Percentiles rank a stretch among this genome's conserved stretches.
Conservation (phyloP, 1,140 invertebrate species). For the Ips typographus region DNA sequence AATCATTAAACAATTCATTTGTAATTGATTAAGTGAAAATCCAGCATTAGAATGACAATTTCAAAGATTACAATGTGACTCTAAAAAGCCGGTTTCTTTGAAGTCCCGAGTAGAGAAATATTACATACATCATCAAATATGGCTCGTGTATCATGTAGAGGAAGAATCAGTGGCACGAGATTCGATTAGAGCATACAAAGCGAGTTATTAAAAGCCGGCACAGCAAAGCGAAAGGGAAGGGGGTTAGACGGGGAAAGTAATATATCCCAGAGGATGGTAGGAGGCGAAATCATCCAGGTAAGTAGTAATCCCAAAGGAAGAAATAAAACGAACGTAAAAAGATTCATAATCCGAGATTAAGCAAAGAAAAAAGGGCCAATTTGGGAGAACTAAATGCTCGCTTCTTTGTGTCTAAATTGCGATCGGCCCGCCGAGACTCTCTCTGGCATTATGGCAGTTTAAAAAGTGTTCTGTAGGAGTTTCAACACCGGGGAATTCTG, state of each 20-base stretch:
- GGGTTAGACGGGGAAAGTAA: slow-evolving; percentile 25
- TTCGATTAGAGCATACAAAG: slow-evolving; percentile 21
- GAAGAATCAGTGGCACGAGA: not conserved
- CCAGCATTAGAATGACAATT: too few species aligned
- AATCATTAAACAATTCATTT: too few species aligned
- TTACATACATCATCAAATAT: too few species aligned
- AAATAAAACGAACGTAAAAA: slow-evolving; percentile 47
- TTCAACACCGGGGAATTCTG: too few species aligned
- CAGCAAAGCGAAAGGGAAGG: too few species aligned
- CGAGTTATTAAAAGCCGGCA: slow-evolving; percentile 25
- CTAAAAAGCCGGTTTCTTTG: too few species aligned
- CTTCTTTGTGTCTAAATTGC: slow-evolving; percentile 48
- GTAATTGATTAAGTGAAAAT: too few species aligned
- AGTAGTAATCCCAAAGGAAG: slow-evolving; percentile 43
- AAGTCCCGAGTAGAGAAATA: too few species aligned
- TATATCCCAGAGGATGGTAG: slow-evolving; percentile 42
- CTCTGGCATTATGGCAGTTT: slow-evolving; percentile 20
- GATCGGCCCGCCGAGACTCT: slow-evolving; percentile 47
- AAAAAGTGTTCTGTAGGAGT: slow-evolving; percentile 14
- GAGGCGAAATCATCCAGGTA: slow-evolving; percentile 44
- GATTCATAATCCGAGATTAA: slow-evolving; percentile 51
- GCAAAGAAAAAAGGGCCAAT: slow-evolving; percentile 47
- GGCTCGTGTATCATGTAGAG: not conserved
- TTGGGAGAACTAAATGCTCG: slow-evolving; percentile 47
- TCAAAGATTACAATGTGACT: too few species aligned